Conservation (phyloP, 2,797 vertebrate species). For the Hoplostethus mediterraneus region DNA sequence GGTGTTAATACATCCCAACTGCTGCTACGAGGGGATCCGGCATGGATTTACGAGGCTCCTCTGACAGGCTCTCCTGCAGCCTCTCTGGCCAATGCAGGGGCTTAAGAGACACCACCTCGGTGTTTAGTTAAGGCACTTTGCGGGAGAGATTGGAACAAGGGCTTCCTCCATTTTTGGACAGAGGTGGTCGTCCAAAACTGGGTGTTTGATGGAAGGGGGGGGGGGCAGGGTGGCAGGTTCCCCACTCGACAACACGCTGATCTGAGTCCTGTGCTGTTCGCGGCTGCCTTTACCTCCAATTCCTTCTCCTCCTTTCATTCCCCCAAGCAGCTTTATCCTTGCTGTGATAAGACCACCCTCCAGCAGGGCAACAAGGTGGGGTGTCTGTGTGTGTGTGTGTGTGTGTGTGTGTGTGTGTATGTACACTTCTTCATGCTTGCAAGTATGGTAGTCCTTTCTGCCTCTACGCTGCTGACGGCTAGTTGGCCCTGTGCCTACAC, state of each 20-base stretch:
- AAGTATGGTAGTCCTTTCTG: constrained; percentile 14
- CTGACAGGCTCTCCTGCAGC: constrained; percentile 43
- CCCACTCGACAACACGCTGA: constrained; percentile 8
- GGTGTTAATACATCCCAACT: constrained; percentile 68
- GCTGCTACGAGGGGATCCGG: constrained; percentile 61
- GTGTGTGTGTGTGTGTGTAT: constrained; percentile 12
- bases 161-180: constrained; percentile 25
- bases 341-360: constrained; percentile 33
- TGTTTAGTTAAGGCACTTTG: constrained; percentile 32
- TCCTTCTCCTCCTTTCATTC: constrained; percentile 18
- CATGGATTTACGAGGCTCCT: constrained; percentile 68
- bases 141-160: constrained; percentile 22
- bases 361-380: constrained; percentile 1
- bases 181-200: constrained; percentile 10
- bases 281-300: not conserved
- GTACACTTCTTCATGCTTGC: constrained; percentile 8
- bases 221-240: not conserved
- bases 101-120: constrained; percentile 51
- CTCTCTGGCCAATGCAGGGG: constrained; percentile 39
- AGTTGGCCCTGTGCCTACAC: constrained; percentile 39
- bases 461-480: constrained; percentile 27
- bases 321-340: constrained; percentile 25
- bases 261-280: constrained; percentile 12
- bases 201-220: constrained; percentile 2
- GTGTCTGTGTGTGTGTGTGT: not conserved